phyloP scores from a whole-genome alignment of 2,113 vertebrate species.

The Candoia aspera region DNA sequence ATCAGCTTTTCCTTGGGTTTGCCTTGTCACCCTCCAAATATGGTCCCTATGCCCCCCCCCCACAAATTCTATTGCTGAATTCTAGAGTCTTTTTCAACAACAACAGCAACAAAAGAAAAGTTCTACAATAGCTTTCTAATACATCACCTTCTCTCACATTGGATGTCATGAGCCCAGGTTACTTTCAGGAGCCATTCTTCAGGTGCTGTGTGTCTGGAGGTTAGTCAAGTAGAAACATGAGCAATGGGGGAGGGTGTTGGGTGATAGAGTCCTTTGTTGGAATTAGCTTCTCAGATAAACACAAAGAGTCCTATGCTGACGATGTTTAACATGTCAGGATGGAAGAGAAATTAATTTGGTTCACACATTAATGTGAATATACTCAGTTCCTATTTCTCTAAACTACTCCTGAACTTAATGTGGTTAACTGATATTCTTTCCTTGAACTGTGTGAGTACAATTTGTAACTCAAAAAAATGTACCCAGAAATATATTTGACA shows the following conservation, averaged over 20 bases:
- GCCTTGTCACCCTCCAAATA: no score
- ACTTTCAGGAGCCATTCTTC: background rate
- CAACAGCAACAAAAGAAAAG: background rate
- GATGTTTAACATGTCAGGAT: background rate
- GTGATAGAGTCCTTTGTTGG: background rate
- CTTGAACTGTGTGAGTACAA: background rate
- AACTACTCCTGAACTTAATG: background rate
- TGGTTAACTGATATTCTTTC: background rate
- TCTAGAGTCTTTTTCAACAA: background rate
- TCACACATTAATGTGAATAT: background rate
- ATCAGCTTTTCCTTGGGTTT: no score
- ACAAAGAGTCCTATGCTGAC: background rate
- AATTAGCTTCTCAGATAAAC: background rate
- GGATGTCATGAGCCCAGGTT: background rate
- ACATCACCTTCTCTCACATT: background rate
- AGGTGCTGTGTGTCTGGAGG: background rate
- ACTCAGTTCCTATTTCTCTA: background rate
- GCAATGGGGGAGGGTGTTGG: background rate
- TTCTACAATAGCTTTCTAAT: background rate
- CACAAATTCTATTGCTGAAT: background rate
- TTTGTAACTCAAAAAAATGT: background rate
- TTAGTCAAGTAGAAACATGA: background rate
- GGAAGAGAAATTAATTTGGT: background rate
- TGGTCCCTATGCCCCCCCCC: background rate
- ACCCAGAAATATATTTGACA: background rate